Conservation (phyloP, 2,113 vertebrate species). For the Labeo rohita region DNA sequence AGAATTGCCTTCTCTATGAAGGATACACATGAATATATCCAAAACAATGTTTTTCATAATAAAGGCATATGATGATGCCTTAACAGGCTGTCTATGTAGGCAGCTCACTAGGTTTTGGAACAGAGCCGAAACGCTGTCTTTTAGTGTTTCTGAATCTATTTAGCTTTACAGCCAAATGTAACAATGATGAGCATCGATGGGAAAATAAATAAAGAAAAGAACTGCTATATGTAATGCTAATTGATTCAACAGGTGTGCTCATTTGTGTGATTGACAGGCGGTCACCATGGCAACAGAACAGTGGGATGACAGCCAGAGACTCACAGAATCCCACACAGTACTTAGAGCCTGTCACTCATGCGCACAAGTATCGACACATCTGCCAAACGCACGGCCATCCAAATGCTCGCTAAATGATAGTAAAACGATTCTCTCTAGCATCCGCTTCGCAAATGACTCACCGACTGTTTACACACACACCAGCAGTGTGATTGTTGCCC, state of each 20-base stretch:
- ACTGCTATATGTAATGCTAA: slow-evolving; percentile 20
- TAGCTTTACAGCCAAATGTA: slow-evolving; percentile 1
- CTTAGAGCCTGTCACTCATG: slow-evolving; percentile 46
- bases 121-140: neutral
- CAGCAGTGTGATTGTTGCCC: neutral
- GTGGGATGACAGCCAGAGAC: slow-evolving; percentile 31
- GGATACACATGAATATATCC: neutral
- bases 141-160: neutral
- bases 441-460: slow-evolving; percentile 6
- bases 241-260: slow-evolving; percentile 44
- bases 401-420: slow-evolving; percentile 47
- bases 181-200: slow-evolving; percentile 21
- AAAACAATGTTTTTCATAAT: neutral
- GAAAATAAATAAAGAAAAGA: slow-evolving; percentile 23
- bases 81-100: neutral
- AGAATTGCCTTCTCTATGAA: neutral
- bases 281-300: slow-evolving; percentile 36
- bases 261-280: slow-evolving; percentile 56
- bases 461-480: slow-evolving; percentile 24
- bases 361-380: slow-evolving; percentile 10
- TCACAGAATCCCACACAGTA: slow-evolving; percentile 41
- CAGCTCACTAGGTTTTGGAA: neutral
- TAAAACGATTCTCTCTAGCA: slow-evolving; percentile 35
- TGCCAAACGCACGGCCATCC: slow-evolving; percentile 43
- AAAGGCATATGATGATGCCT: neutral